Conservation (phyloP, 1,140 invertebrate genomes). For the Hermetia illucens region DNA sequence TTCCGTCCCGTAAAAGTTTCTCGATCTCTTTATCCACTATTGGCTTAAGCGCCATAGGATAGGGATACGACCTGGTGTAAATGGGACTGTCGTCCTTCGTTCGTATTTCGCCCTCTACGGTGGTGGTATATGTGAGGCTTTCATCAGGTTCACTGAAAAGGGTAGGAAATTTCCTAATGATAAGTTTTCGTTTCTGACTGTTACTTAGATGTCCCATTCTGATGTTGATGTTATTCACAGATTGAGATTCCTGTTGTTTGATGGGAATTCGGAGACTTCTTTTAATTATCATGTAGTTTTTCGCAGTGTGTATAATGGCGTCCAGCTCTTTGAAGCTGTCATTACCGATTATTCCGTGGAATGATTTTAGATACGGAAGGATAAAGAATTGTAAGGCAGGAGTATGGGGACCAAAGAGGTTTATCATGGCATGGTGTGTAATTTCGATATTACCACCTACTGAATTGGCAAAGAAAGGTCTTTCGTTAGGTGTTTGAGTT, state of each 20-base stretch:
- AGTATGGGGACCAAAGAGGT: slow-evolving; percentile 5
- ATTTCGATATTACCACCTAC: slow-evolving; percentile 3
- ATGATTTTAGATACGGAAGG: not conserved
- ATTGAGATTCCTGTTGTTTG: not conserved
- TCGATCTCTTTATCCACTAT: slow-evolving; percentile 10
- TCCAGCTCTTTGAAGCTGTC: not conserved
- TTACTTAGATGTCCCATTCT: not conserved
- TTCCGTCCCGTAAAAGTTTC: slow-evolving; percentile 11
- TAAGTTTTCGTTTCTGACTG: not conserved
- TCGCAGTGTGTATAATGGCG: not conserved
- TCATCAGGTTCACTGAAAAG: not conserved
- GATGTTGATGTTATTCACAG: not conserved
- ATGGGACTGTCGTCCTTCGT: slow-evolving; percentile 1
- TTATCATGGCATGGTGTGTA: slow-evolving; percentile 6
- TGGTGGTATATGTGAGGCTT: slow-evolving; percentile 1
- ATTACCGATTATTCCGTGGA: slow-evolving; percentile 1
- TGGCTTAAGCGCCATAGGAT: slow-evolving; percentile 9
- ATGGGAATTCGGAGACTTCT: not conserved
- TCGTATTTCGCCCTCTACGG: not conserved
- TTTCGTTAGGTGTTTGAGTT: not conserved
- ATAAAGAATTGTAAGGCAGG: slow-evolving; percentile 6
- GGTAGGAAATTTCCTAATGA: not conserved
- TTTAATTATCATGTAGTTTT: not conserved
- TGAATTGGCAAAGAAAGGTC: slow-evolving; percentile 1
- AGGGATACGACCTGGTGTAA: slow-evolving; percentile 10